Evolutionary conservation across 2,113 vertebrate species (phyloP).

Genomic region (Shinisaurus crocodilurus): DNA sequence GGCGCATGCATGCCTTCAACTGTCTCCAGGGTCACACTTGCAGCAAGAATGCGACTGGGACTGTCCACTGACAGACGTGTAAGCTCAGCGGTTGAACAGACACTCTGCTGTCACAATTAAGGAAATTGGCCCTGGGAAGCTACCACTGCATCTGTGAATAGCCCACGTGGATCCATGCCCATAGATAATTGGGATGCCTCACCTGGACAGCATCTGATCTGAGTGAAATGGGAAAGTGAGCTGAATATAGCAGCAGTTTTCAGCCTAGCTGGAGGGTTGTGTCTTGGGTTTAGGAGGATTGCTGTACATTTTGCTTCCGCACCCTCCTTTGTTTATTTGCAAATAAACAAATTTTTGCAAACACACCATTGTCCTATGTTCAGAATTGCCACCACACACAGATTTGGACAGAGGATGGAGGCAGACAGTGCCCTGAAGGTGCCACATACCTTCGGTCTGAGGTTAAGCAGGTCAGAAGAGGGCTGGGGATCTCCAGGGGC

Average conservation of each 20-base stretch:
- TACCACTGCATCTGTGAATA: no score
- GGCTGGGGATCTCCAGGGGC: background rate
- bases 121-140: no score
- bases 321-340: background rate
- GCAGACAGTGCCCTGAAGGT: background rate
- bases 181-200: no score
- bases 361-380: background rate
- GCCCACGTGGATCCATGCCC: no score
- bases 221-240: no score
- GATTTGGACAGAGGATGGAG: background rate
- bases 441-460: background rate
- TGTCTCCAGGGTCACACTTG: no score
- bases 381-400: background rate
- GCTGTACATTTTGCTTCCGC: background rate
- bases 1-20: no score
- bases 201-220: no score
- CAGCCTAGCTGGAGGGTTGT: background rate
- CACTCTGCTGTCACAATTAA: no score
- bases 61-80: no score
- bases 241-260: background rate
- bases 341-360: background rate
- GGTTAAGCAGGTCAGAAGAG: background rate
- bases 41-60: no score
- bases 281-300: background rate
- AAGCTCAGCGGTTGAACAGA: no score